phyloP scores from a whole-genome alignment of 23 tunicate species.

The Trididemnum clinides region DNA sequence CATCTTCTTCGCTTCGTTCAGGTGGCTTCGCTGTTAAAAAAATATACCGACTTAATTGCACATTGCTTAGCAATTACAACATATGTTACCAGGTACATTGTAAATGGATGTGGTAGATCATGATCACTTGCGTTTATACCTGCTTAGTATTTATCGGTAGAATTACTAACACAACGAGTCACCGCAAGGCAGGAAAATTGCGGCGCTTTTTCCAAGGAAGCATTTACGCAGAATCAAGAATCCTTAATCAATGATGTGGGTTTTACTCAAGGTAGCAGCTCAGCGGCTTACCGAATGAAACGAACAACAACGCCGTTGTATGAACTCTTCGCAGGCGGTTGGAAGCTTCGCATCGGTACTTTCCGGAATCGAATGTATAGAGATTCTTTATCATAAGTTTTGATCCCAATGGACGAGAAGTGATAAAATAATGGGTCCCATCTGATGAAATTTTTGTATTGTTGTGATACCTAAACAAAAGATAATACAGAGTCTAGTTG shows the following conservation, averaged over 20 bases:
- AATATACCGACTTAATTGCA: no score
- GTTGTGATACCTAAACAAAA: slow-evolving; percentile 52
- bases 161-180: no score
- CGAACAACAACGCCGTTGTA: slow-evolving; percentile 50
- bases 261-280: not conserved
- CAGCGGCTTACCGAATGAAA: slow-evolving; percentile 79
- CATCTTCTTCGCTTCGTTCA: no score
- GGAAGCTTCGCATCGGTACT: slow-evolving; percentile 78
- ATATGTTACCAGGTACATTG: no score
- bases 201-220: not conserved
- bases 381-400: slow-evolving; percentile 49
- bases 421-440: not conserved
- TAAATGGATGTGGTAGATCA: no score
- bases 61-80: no score
- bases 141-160: no score
- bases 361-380: slow-evolving; percentile 77
- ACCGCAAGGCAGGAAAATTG: no score
- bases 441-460: slow-evolving; percentile 32
- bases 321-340: slow-evolving; percentile 67
- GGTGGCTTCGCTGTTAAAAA: no score
- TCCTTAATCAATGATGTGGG: not conserved
- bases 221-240: not conserved
- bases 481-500: no score
- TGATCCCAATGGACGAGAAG: slow-evolving; percentile 54
- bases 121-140: no score